Percentiles rank a stretch among this genome's conserved stretches.
Evolutionary conservation across 2,797 vertebrate species (phyloP).

Genomic region (Micromesistius poutassou): DNA sequence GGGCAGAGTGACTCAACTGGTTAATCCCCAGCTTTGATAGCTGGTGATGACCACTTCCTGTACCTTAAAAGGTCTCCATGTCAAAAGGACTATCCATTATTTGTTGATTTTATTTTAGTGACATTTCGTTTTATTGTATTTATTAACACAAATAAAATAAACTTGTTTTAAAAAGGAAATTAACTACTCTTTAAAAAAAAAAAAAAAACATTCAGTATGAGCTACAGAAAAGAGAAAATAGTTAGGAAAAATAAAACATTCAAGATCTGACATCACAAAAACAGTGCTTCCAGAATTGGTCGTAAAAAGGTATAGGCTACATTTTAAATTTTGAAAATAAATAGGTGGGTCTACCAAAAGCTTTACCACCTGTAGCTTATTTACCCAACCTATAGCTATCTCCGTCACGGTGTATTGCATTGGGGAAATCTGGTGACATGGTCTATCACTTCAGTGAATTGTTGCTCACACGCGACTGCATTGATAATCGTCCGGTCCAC

Average conservation of each 20-base stretch:
- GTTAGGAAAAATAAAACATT: not conserved
- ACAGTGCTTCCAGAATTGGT: too few species aligned
- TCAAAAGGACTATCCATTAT: too few species aligned
- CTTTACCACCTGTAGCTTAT: too few species aligned
- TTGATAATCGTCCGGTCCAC: slow-evolving; percentile 9
- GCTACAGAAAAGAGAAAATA: not conserved
- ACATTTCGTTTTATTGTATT: not conserved
- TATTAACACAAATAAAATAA: not conserved
- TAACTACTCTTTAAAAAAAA: too few species aligned
- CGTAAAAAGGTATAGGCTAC: too few species aligned
- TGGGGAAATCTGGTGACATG: not conserved
- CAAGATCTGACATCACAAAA: not conserved
- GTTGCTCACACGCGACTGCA: not conserved
- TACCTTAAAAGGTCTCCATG: too few species aligned
- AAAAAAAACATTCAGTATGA: too few species aligned
- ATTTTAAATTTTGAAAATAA: too few species aligned
- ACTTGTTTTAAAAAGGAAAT: not conserved
- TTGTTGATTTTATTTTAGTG: not conserved
- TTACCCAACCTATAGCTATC: not conserved
- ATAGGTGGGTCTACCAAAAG: too few species aligned
- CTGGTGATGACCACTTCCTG: too few species aligned
- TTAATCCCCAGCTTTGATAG: not conserved
- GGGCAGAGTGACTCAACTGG: not conserved
- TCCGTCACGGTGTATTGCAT: not conserved
- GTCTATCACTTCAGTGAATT: not conserved